These are phyloP conservation scores for Athene cunicularia DNA, from an alignment of 2,113 vertebrate species.

Conservation along the genomic window DNA sequence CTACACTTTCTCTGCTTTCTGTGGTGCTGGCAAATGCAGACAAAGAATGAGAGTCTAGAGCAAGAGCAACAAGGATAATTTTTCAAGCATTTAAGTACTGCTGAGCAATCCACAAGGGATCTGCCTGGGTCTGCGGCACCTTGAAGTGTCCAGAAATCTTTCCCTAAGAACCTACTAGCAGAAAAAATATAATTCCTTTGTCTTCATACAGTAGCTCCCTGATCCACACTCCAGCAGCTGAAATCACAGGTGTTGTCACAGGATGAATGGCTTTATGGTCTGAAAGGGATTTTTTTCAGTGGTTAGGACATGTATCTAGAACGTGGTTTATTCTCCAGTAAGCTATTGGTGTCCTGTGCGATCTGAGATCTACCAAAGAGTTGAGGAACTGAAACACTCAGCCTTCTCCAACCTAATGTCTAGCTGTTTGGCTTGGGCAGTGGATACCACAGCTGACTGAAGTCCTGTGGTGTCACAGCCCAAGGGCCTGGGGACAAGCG, in stretches of 20 bases:
- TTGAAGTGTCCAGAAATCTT: neutral
- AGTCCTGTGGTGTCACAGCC: neutral
- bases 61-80: neutral
- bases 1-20: neutral
- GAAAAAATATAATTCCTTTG: neutral
- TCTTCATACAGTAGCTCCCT: neutral
- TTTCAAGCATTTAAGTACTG: neutral
- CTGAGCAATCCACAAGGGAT: neutral
- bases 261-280: neutral
- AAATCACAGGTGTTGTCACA: neutral
- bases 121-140: neutral
- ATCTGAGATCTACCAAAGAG: neutral
- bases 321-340: neutral
- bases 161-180: neutral
- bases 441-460: neutral
- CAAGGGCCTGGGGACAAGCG: neutral
- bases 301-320: neutral
- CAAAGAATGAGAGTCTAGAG: neutral
- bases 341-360: neutral
- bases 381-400: neutral
- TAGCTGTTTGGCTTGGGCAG: neutral
- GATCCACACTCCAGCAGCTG: neutral
- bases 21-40: neutral
- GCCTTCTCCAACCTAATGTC: neutral
- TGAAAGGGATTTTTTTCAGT: neutral